Evolutionary conservation across 1,140 invertebrate genomes (phyloP).

Genomic region (Drosophila setifemur): DNA sequence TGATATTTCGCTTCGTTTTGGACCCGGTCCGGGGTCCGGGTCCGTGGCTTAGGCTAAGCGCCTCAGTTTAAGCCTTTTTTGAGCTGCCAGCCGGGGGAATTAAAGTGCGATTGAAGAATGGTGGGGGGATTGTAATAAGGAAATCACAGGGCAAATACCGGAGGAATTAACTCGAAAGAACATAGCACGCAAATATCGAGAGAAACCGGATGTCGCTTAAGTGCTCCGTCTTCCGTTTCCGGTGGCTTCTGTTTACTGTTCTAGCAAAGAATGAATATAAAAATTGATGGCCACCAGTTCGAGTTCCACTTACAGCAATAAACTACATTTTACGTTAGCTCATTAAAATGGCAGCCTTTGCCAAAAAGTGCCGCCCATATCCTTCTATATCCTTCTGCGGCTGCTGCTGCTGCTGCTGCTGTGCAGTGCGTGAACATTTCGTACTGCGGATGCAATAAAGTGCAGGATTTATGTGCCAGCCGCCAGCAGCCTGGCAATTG

Average conservation of each 20-base stretch:
- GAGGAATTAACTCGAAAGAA: conserved; percentile 47
- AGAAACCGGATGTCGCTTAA: conserved; percentile 36
- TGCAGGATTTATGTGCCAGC: conserved; percentile 72
- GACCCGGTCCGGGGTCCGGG: conserved; percentile 16
- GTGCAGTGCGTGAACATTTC: conserved; percentile 53
- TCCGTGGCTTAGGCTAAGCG: conserved; percentile 63
- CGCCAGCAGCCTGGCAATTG: conserved; percentile 65
- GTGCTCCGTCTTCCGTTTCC: conserved; percentile 26
- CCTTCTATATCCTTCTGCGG: neutral
- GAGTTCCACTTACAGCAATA: conserved; percentile 33
- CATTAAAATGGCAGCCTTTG: conserved; percentile 61
- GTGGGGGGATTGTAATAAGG: conserved; percentile 29
- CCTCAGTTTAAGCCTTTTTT: conserved; percentile 50
- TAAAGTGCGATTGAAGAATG: no score
- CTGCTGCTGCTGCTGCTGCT: neutral
- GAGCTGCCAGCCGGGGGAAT: conserved; percentile 33
- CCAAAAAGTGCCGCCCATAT: conserved; percentile 21
- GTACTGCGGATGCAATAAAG: conserved; percentile 77
- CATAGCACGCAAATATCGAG: conserved; percentile 38
- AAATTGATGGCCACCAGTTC: conserved; percentile 25
- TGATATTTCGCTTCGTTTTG: conserved; percentile 64
- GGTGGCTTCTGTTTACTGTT: neutral
- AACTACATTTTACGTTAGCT: conserved; percentile 62
- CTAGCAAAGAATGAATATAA: conserved; percentile 13
- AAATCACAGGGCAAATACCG: conserved; percentile 42